Evolutionary conservation across 1,140 invertebrate genomes (phyloP), one percentile per base, ranked within the genome.

Genomic region (Zaprionus taronus): DNA sequence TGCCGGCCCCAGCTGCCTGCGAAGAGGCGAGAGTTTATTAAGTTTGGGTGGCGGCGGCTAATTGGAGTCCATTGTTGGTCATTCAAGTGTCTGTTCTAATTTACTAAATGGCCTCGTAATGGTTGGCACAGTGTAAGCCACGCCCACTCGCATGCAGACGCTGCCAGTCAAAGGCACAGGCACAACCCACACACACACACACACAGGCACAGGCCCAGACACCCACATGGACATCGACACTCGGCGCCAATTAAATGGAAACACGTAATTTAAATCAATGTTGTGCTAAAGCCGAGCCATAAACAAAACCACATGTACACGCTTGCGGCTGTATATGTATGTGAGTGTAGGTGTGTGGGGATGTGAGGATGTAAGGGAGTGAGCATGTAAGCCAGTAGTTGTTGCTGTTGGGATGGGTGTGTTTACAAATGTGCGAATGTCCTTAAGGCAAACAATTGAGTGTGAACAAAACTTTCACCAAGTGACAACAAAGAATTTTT

Each of bases 251-350:
- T 90, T 90, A 90, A 90, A 90, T 90, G 81, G 81, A 90, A 90
- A 90, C 85, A 90, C 85, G 85, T 90, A 90, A 90, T 90, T 90
- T 90, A 90, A 90, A 90, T 90, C 86, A 90, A 90, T 90, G 85
- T 82, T 89, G 69, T 81, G 72, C 72, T 71, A 82, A 90, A 90
- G 84, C 85, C 77, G 76, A 81, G 85, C 85, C 81, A 77, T 77
- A 90, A 90, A 90, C 85, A 90, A 89, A 90, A 82, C 85, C 85
- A 84, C 84, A 90, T 77, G 76, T 72, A 84, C 79, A 84, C 80
- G 81, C 84, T 83, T 89, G 83, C 66, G 83, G 83, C 84, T 66
- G 53, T 77, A 49, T 70, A 38, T 65, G 64, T 57, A 41, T 66
- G 57, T 65, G 53, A 55, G 56, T 65, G 57, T 49, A 28, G 49